A percentile compares a stretch with the other conserved stretches of the same genome.
phyloP scores from a whole-genome alignment of 2,888 invertebrate species.

The Invenusta paracnida region DNA sequence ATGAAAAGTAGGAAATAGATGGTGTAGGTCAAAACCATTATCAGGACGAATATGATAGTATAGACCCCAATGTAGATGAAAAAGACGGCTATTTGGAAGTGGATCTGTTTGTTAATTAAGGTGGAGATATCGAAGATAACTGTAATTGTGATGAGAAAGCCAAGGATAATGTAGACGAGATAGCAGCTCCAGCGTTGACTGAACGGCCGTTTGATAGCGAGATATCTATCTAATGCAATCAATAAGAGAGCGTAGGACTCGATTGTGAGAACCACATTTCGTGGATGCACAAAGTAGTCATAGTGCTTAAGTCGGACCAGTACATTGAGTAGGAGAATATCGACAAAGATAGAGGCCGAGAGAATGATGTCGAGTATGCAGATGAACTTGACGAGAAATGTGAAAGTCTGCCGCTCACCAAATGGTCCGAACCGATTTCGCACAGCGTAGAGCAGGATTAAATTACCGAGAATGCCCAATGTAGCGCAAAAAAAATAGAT shows the following conservation, averaged over 20 bases:
- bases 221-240: background rate
- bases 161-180: background rate
- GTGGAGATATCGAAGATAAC: background rate
- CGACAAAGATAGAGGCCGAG: background rate
- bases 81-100: background rate
- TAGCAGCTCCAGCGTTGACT: background rate
- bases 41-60: background rate
- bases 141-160: background rate
- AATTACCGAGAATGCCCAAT: background rate
- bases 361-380: constrained; percentile 7
- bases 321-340: background rate
- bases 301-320: background rate
- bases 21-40: background rate
- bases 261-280: background rate
- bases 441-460: background rate
- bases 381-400: background rate
- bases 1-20: background rate
- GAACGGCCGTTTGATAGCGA: background rate
- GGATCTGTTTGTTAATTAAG: background rate
- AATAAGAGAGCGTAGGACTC: background rate
- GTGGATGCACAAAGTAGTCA: constrained; percentile 17
- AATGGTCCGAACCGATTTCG: constrained; percentile 1
- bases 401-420: background rate
- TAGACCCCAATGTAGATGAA: background rate
- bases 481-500: background rate